phyloP scores from a whole-genome alignment of 2,888 invertebrate genomes.

The Tribolium freemani region DNA sequence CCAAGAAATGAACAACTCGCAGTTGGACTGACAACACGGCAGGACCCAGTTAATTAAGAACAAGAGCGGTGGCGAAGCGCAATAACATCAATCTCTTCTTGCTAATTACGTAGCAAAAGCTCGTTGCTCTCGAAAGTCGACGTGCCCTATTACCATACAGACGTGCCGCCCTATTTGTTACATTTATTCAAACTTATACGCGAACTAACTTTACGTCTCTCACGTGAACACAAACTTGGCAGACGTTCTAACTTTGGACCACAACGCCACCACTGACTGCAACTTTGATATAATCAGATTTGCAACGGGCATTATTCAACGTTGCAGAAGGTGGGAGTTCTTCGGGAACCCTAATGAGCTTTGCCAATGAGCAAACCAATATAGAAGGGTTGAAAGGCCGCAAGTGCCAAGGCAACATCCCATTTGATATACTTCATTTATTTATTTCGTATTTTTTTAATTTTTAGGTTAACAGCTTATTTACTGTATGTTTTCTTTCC shows the following conservation, averaged over 20 bases:
- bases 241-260: conserved; percentile 43
- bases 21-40: conserved; percentile 54
- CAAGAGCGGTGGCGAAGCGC: conserved; percentile 57
- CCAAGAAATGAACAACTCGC: conserved; percentile 46
- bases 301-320: not conserved
- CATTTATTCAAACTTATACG: conserved; percentile 47
- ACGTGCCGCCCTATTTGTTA: conserved; percentile 46
- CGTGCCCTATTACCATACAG: conserved; percentile 52
- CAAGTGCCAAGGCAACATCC: not conserved
- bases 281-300: conserved; percentile 16
- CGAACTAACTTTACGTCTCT: conserved; percentile 45
- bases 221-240: conserved; percentile 47
- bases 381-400: not conserved
- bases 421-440: too few species aligned
- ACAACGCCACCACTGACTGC: not conserved
- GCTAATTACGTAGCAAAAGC: conserved; percentile 57
- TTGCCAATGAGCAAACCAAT: not conserved
- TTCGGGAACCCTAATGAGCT: not conserved
- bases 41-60: conserved; percentile 59
- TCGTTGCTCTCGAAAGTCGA: conserved; percentile 48
- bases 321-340: not conserved
- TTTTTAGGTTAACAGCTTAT: too few species aligned
- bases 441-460: too few species aligned
- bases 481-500: too few species aligned
- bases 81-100: conserved; percentile 59